Conservation (phyloP, 2,797 vertebrate species). For the Lindbergichthys nudifrons region DNA sequence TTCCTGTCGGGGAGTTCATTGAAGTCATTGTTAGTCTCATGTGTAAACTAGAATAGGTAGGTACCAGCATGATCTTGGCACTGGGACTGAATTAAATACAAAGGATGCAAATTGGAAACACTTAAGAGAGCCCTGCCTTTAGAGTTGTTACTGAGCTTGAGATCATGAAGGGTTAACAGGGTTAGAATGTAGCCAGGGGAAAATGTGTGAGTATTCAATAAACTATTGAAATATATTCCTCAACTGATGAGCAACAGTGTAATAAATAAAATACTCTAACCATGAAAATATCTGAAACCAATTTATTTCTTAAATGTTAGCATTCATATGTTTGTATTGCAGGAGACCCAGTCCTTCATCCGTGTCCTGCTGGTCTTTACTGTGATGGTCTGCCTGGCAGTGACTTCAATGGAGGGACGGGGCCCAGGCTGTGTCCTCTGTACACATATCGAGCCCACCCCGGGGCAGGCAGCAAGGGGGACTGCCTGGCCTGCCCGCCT, state of each 20-base stretch:
- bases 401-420: constrained; percentile 59
- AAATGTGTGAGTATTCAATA: constrained; percentile 17
- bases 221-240: constrained; percentile 7
- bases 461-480: constrained; percentile 84
- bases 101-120: constrained; percentile 6
- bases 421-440: constrained; percentile 86
- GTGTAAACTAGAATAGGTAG: constrained; percentile 4
- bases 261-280: background rate
- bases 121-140: background rate
- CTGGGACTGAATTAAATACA: constrained; percentile 1
- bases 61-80: background rate
- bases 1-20: background rate
- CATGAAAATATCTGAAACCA: background rate
- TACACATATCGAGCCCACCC: constrained; percentile 84
- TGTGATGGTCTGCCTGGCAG: constrained; percentile 85
- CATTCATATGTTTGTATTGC: constrained; percentile 20
- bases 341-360: constrained; percentile 84
- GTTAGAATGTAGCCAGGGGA: background rate
- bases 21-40: background rate
- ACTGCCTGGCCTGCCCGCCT: constrained; percentile 88
- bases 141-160: background rate
- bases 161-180: constrained; percentile 2
- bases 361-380: constrained; percentile 89
- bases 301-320: background rate
- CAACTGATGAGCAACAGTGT: background rate